Evolutionary conservation across 1,140 invertebrate genomes (phyloP).

Genomic region (Mactra quadrangularis): DNA sequence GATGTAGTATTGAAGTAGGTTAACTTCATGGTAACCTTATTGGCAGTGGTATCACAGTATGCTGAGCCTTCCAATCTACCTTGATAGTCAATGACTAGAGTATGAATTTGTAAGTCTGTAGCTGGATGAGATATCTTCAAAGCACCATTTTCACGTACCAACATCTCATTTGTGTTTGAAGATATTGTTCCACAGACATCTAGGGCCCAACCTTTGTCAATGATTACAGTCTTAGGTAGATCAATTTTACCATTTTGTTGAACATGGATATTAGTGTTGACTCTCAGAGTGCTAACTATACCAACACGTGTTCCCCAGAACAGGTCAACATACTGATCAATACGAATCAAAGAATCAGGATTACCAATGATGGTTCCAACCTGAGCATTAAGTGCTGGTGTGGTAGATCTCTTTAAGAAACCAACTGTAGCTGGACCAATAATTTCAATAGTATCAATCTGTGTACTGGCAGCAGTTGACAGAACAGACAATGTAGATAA

Average conservation of each 20-base stretch:
- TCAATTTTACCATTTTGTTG: constrained; percentile 66
- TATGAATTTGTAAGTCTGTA: constrained; percentile 53
- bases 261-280: constrained; percentile 66
- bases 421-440: constrained; percentile 51
- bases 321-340: constrained; percentile 63
- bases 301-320: constrained; percentile 59
- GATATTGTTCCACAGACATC: constrained; percentile 72
- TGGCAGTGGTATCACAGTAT: constrained; percentile 55
- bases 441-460: constrained; percentile 57
- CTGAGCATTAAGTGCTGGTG: constrained; percentile 52
- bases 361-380: constrained; percentile 60
- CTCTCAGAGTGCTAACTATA: constrained; percentile 26
- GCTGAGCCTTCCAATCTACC: constrained; percentile 63
- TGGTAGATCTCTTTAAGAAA: constrained; percentile 46
- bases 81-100: constrained; percentile 65
- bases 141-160: constrained; percentile 60
- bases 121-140: constrained; percentile 67
- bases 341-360: constrained; percentile 51
- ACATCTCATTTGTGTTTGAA: constrained; percentile 60
- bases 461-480: constrained; percentile 46
- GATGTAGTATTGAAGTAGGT: constrained; percentile 63
- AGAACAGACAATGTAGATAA: constrained; percentile 60
- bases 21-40: constrained; percentile 58
- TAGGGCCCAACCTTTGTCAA: constrained; percentile 64
- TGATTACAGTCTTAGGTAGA: constrained; percentile 66